Percentiles rank a stretch among this genome's conserved stretches.
phyloP scores from a whole-genome alignment of 2,797 vertebrate species.

The Peromyscus attwateri region DNA sequence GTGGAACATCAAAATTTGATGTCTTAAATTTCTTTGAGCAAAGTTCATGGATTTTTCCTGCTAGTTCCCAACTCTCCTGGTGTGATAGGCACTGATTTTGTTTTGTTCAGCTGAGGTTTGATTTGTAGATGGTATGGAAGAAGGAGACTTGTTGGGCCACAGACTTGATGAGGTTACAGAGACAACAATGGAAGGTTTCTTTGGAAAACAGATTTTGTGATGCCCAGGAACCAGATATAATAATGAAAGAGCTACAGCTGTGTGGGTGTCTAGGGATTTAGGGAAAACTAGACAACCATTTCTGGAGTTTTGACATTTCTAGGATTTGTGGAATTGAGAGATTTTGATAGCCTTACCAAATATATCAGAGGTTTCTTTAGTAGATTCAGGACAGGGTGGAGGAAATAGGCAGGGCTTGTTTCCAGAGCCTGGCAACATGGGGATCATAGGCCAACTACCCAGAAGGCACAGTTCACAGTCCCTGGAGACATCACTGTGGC shows the following conservation, averaged over 20 bases:
- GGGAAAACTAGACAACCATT: constrained; percentile 60
- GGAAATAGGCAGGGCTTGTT: not conserved
- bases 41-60: not conserved
- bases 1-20: not conserved
- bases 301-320: constrained; percentile 57
- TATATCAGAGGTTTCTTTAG: constrained; percentile 6
- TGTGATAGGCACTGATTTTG: not conserved
- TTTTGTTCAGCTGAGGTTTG: constrained; percentile 13
- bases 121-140: not conserved
- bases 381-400: constrained; percentile 1
- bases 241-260: constrained; percentile 20
- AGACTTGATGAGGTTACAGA: constrained; percentile 61
- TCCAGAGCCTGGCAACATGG: not conserved
- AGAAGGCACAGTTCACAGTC: not conserved
- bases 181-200: constrained; percentile 57
- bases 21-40: constrained; percentile 49
- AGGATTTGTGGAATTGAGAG: constrained; percentile 38
- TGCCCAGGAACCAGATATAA: constrained; percentile 10
- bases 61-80: not conserved
- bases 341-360: constrained; percentile 32
- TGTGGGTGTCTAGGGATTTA: constrained; percentile 43
- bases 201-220: constrained; percentile 65
- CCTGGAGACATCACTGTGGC: not conserved
- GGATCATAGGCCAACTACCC: not conserved
- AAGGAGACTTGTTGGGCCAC: not conserved